Evolutionary conservation across 2,113 vertebrate species (phyloP).

Genomic region (Galeopterus variegatus): DNA sequence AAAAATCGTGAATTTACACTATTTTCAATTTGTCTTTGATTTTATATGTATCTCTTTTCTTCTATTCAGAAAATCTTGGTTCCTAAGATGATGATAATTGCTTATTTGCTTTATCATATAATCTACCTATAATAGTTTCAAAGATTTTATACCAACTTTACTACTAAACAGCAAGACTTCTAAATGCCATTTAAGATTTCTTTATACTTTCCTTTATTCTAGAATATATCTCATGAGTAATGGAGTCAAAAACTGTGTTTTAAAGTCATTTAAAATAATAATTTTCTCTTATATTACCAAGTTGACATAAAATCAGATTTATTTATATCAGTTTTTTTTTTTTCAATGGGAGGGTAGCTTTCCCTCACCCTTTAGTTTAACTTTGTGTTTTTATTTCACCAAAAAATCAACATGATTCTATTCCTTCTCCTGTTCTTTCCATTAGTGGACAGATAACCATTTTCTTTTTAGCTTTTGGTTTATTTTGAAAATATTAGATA

Average conservation of each 20-base stretch:
- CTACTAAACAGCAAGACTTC: not conserved
- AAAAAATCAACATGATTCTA: not conserved
- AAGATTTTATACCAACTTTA: not conserved
- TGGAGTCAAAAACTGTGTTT: not conserved
- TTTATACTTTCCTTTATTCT: not conserved
- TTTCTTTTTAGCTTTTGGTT: not conserved
- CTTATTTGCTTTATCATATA: not conserved
- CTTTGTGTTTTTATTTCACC: not conserved
- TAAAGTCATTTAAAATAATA: not conserved
- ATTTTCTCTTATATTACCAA: not conserved
- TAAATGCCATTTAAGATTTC: not conserved
- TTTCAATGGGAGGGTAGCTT: not conserved
- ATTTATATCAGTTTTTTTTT: not conserved
- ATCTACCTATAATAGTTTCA: not conserved
- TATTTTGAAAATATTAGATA: not conserved
- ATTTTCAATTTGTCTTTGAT: not conserved
- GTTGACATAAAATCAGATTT: not conserved
- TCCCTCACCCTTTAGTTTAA: not conserved
- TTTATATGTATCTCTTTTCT: constrained; percentile 1
- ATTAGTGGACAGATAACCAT: not conserved
- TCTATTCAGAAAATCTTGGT: not conserved
- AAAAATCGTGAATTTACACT: not conserved
- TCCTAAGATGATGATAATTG: not conserved
- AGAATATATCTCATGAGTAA: not conserved
- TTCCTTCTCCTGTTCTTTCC: not conserved